A percentile compares a stretch with the other conserved stretches of the same genome.
Conservation (phyloP, 2,797 vertebrate species). For the Eleutherodactylus coqui region DNA sequence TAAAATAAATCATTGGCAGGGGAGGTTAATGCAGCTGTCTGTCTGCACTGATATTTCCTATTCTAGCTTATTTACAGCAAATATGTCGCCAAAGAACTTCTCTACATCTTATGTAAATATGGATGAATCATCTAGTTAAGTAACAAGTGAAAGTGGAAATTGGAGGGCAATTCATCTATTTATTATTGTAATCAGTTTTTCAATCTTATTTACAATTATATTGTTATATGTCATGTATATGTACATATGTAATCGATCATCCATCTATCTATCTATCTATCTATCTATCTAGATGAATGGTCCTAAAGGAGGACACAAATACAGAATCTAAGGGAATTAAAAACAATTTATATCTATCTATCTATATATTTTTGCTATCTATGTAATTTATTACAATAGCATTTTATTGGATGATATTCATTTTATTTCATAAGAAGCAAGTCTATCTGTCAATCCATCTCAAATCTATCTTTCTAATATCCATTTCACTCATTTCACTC, state of each 20-base stretch:
- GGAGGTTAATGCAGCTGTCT: conserved; percentile 2
- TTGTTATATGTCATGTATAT: not conserved
- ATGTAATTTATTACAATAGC: not conserved
- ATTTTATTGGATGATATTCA: not conserved
- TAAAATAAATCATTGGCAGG: not conserved
- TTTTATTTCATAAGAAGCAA: not conserved
- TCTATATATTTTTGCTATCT: not conserved
- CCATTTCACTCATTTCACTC: no score
- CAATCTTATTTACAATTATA: not conserved
- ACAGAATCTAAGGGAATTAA: no score
- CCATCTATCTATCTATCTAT: not conserved
- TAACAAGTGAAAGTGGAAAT: not conserved
- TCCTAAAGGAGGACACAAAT: no score
- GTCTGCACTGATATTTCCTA: not conserved
- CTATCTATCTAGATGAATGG: not conserved
- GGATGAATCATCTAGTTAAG: not conserved
- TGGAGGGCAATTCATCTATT: not conserved
- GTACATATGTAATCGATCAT: not conserved
- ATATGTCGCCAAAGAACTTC: not conserved
- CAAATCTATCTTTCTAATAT: no score
- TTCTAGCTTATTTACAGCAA: not conserved
- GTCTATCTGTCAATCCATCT: not conserved
- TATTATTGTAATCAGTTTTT: not conserved
- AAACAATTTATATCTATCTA: not conserved
- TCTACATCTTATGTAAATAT: not conserved